Evolutionary conservation across 2,113 vertebrate species (phyloP).

Genomic region (Dipodomys stephensi): DNA sequence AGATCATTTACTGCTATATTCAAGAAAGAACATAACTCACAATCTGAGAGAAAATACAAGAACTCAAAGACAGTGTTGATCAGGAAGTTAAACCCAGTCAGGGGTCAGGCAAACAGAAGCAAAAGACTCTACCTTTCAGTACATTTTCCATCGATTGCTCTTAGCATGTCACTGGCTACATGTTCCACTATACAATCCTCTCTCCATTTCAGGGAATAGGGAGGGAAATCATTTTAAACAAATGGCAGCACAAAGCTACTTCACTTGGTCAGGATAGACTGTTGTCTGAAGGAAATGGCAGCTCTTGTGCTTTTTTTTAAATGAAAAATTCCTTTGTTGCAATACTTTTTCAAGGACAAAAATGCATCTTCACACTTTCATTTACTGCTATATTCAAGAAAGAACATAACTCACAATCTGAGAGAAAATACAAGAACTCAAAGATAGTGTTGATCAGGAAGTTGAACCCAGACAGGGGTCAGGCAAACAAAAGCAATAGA

Average conservation of each 20-base stretch:
- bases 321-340: conserved; percentile 82
- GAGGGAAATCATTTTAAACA: conserved; percentile 65
- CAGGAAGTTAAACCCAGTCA: not conserved
- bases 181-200: not conserved
- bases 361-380: conserved; percentile 78
- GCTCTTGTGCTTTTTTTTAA: conserved; percentile 60
- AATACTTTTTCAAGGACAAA: conserved; percentile 63
- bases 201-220: conserved; percentile 4
- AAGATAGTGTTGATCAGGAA: not conserved
- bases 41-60: not conserved
- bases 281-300: conserved; percentile 80
- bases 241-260: conserved; percentile 62
- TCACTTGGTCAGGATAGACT: conserved; percentile 65
- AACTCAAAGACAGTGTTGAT: not conserved
- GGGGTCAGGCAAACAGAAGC: not conserved
- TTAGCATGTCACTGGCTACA: not conserved
- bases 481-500: not conserved
- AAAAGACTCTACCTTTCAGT: not conserved
- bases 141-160: not conserved
- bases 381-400: too few species aligned
- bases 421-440: not conserved
- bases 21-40: not conserved
- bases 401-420: too few species aligned
- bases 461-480: not conserved
- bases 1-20: not conserved